phyloP scores from a whole-genome alignment of 2,113 vertebrate species.

The Maccullochella peelii region DNA sequence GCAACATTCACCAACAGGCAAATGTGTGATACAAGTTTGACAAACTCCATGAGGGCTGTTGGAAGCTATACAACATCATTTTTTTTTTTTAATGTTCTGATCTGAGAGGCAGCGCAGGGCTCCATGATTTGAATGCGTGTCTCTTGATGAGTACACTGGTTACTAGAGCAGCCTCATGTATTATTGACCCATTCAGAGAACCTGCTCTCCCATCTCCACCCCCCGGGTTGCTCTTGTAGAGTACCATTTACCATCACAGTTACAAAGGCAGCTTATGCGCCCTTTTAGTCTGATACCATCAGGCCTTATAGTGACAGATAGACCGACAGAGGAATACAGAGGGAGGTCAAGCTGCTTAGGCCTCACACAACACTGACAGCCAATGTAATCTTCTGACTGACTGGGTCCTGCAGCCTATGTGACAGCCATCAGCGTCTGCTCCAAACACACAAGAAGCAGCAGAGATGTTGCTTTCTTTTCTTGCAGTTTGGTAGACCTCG shows the following conservation, averaged over 20 bases:
- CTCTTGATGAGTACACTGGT: slow-evolving; percentile 53
- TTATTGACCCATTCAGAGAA: slow-evolving; percentile 73
- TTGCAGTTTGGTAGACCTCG: neutral
- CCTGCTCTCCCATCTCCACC: slow-evolving; percentile 48
- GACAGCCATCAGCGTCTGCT: slow-evolving; percentile 20
- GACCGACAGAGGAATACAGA: slow-evolving; percentile 33
- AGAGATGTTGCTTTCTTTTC: neutral
- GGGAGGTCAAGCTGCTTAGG: slow-evolving; percentile 59
- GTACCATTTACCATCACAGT: slow-evolving; percentile 41
- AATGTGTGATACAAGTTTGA: neutral
- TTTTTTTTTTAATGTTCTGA: neutral
- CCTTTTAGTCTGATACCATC: slow-evolving; percentile 40
- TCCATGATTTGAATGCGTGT: slow-evolving; percentile 9
- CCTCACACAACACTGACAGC: slow-evolving; percentile 45
- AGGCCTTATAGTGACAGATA: slow-evolving; percentile 23
- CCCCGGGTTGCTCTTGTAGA: slow-evolving; percentile 37
- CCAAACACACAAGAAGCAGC: neutral
- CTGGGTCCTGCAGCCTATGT: slow-evolving; percentile 20
- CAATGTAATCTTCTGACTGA: slow-evolving; percentile 46
- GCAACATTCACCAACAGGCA: neutral
- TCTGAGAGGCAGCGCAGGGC: neutral
- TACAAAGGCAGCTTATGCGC: slow-evolving; percentile 33
- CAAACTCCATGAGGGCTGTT: neutral
- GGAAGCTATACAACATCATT: neutral
- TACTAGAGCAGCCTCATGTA: slow-evolving; percentile 72